Evolutionary conservation across 2,797 vertebrate species (phyloP).

Genomic region (Channa striata): DNA sequence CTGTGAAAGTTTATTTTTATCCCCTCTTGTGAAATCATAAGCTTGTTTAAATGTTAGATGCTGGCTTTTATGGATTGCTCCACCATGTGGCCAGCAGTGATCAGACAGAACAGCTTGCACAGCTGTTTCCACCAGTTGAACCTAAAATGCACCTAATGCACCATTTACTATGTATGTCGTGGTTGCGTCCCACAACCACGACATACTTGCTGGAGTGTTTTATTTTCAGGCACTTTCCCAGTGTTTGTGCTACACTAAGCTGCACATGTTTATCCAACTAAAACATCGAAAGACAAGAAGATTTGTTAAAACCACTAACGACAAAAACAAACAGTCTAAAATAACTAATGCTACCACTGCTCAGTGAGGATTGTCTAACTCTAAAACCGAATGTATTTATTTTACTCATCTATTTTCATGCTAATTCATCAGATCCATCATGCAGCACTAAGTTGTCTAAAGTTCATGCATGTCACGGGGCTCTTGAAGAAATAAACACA

Average conservation of each 20-base stretch:
- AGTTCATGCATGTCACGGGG: too few species aligned
- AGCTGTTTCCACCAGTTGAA: too few species aligned
- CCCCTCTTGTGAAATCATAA: too few species aligned
- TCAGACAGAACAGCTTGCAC: too few species aligned
- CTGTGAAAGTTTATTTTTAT: too few species aligned
- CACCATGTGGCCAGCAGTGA: too few species aligned
- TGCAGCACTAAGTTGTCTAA: constrained; percentile 21
- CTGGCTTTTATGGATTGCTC: too few species aligned
- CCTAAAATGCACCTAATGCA: too few species aligned
- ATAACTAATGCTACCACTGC: constrained; percentile 24
- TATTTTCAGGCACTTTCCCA: neutral
- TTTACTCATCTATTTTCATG: constrained; percentile 38
- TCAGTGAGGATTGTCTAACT: neutral
- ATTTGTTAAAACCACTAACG: neutral
- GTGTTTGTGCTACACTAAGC: neutral
- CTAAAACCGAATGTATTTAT: constrained; percentile 7
- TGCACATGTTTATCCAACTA: neutral
- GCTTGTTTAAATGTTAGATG: too few species aligned
- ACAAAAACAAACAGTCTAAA: constrained; percentile 3
- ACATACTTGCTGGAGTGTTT: too few species aligned
- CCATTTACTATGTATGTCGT: too few species aligned
- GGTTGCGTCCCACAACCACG: too few species aligned
- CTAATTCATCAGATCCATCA: constrained; percentile 28
- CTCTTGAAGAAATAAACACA: neutral
- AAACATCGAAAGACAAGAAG: neutral